Base-by-base conservation (phyloP, 53 echinoderm and acorn worm genomes). In the Antedon mediterranea region DNA sequence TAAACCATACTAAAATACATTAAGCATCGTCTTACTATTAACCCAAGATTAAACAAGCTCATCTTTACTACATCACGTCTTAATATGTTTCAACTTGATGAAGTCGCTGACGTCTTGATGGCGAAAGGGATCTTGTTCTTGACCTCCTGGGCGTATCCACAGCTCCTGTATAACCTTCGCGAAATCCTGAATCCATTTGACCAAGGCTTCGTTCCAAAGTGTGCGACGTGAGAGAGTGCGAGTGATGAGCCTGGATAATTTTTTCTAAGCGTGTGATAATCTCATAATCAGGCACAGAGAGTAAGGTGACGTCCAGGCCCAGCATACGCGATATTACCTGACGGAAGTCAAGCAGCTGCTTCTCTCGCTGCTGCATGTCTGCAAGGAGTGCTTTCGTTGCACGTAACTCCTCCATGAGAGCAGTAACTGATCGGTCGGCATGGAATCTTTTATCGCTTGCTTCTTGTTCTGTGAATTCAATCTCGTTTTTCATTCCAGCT, bases 191-290 rank as follows among this genome's bases (percentile, higher is more conserved):
- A 71, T 98, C 98, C 90, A 93, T 90, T 34, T 88, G 86, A 20
- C 81, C 78, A 83, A 98, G 71, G 75, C 88, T 88, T 44, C 89
- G 82, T 43, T 95, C 92, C 72, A 92, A 75, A 15, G 88, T 83
- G 32, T 86, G 83, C 0, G 93, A 83, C 0, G 93, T 93, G 75
- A 98, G 85, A 43, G 98, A 81, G 71, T 98, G 93, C 4, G 98
- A 93, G 83, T 98, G 98, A 77, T 98, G 98, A 0, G 98, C 98
- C 88, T 98, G 98, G 75, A 98, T 98, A 32, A 98, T 79, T 85
- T 93, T 93, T 81, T 98, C 98, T 78, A 98, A 74, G 43, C 93
- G 82, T 30, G 98, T 81, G 81, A 98, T 93, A 84, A 98, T 93
- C 86, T 98, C 98, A 32, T 98, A 98, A 85, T 98, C 98, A 0